These are phyloP conservation scores for Lacerta bilineata DNA, from an alignment of 2,797 vertebrate genomes.

Conservation along the genomic window DNA sequence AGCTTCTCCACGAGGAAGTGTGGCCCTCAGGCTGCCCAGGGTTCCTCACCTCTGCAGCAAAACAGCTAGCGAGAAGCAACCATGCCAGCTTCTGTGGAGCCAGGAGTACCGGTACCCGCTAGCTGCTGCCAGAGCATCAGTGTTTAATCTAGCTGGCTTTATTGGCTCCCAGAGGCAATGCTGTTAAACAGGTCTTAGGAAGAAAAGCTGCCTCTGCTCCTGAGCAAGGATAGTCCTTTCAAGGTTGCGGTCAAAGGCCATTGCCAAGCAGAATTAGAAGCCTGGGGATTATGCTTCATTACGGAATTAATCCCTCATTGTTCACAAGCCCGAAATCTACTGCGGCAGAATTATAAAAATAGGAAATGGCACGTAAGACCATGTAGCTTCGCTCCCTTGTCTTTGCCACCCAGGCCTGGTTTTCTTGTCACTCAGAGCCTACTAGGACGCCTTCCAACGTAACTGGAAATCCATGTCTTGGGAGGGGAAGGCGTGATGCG, in stretches of 20 bases:
- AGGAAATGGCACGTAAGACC: neutral
- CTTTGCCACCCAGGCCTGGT: neutral
- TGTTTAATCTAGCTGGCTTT: neutral
- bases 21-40: too few relatives aligned
- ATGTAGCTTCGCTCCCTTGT: neutral
- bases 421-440: neutral
- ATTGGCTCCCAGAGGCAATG: neutral
- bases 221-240: conserved; percentile 3
- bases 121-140: neutral
- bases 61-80: too few relatives aligned
- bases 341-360: rapidly evolving
- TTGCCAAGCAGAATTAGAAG: conserved; percentile 35
- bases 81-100: too few relatives aligned
- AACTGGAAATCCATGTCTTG: neutral
- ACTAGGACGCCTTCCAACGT: neutral
- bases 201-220: neutral
- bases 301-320: conserved; percentile 23
- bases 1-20: too few relatives aligned
- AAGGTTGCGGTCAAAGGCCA: conserved; percentile 29
- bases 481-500: neutral
- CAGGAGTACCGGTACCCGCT: neutral
- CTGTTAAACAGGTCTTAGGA: neutral
- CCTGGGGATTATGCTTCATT: conserved; percentile 33
- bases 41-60: too few relatives aligned
- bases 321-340: conserved; percentile 24